Evolutionary conservation across 2,888 invertebrate species (phyloP).

Genomic region (Drosophila histrio): DNA sequence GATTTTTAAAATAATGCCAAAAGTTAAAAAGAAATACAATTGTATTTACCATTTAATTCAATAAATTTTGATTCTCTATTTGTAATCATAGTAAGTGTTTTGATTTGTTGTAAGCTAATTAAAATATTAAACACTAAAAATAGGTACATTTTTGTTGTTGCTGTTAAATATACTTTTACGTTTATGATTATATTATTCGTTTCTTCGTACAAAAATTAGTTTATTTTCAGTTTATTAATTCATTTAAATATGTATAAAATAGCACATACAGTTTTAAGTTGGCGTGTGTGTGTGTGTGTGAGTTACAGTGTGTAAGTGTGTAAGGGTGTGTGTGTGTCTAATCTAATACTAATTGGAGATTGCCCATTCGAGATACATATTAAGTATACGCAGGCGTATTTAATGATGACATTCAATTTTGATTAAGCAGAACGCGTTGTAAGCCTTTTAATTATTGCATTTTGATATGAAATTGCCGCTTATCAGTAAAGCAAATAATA

Average conservation of each 20-base stretch:
- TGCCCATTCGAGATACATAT: slow-evolving; percentile 63
- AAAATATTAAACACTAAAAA: slow-evolving; percentile 55
- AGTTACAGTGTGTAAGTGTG: slow-evolving; percentile 1
- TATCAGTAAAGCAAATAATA: slow-evolving; percentile 60
- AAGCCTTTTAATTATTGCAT: slow-evolving; percentile 41
- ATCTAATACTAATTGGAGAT: slow-evolving; percentile 63
- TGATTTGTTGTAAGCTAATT: slow-evolving; percentile 31
- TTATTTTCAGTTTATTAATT: slow-evolving; percentile 35
- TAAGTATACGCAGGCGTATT: slow-evolving; percentile 26
- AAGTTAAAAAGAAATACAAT: background rate
- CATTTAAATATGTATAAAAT: slow-evolving; percentile 62
- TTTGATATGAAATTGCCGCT: slow-evolving; percentile 66
- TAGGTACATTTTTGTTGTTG: slow-evolving; percentile 47
- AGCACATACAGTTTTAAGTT: slow-evolving; percentile 64
- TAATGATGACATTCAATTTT: slow-evolving; percentile 20
- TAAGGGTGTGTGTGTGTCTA: slow-evolving; percentile 5
- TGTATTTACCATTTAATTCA: slow-evolving; percentile 19
- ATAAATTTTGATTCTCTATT: slow-evolving; percentile 36
- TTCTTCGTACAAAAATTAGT: slow-evolving; percentile 69
- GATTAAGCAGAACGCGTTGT: slow-evolving; percentile 41
- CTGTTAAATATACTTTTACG: slow-evolving; percentile 10
- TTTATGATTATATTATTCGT: slow-evolving; percentile 45
- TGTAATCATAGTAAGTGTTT: slow-evolving; percentile 30
- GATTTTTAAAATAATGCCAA: background rate
- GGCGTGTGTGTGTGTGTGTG: slow-evolving; percentile 43